Percentiles rank a stretch among this genome's conserved stretches.
Conservation (phyloP, 2,113 vertebrate genomes). For the Morone saxatilis region DNA sequence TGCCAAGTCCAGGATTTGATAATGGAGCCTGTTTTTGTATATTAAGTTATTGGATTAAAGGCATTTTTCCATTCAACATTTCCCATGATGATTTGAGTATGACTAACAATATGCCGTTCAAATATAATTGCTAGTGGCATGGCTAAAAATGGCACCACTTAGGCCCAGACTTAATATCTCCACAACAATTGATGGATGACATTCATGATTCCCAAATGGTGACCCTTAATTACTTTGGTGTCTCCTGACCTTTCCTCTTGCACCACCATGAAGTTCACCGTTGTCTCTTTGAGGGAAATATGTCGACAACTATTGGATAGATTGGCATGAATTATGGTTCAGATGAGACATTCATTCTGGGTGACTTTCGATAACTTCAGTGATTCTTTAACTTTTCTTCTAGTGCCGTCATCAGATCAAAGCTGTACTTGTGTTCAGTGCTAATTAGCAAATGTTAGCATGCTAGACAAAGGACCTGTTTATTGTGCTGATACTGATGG, state of each 20-base stretch:
- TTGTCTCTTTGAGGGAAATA: too few species aligned
- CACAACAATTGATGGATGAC: too few species aligned
- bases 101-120: neutral
- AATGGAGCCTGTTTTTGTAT: neutral
- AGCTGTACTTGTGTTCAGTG: too few species aligned
- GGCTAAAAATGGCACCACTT: neutral
- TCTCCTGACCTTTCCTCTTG: neutral
- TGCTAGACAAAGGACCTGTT: neutral
- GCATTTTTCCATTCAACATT: constrained; percentile 14
- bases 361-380: too few species aligned
- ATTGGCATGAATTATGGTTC: too few species aligned
- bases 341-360: too few species aligned
- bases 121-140: neutral
- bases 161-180: neutral
- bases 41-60: neutral
- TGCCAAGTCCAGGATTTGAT: neutral
- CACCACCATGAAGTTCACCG: too few species aligned
- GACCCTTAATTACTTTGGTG: neutral
- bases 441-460: neutral
- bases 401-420: too few species aligned
- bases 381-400: too few species aligned
- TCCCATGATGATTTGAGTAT: neutral
- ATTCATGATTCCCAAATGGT: neutral
- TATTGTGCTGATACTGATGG: neutral
- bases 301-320: too few species aligned